Percentiles rank a stretch among this genome's conserved stretches.
phyloP scores from a whole-genome alignment of 2,113 vertebrate genomes.

The Rhombomys opimus region DNA sequence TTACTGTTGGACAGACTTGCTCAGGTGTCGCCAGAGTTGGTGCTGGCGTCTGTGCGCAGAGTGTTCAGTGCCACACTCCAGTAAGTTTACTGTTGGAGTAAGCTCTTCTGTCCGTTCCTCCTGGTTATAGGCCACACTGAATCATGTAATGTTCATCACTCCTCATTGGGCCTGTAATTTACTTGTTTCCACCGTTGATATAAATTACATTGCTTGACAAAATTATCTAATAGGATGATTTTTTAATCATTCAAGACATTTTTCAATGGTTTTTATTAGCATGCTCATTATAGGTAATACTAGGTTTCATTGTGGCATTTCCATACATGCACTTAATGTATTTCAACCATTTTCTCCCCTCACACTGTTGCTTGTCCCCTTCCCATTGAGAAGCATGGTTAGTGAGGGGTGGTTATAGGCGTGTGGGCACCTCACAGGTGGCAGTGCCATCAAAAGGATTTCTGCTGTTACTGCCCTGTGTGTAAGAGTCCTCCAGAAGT shows the following conservation, averaged over 20 bases:
- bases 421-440: background rate
- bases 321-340: too few relatives aligned
- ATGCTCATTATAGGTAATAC: background rate
- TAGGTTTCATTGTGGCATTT: background rate
- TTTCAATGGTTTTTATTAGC: background rate
- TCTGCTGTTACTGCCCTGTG: background rate
- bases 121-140: background rate
- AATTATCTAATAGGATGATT: background rate
- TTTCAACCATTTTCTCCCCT: too few relatives aligned
- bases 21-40: constrained; percentile 96
- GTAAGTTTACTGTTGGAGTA: constrained; percentile 86
- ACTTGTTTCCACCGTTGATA: background rate
- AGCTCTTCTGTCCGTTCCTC: background rate
- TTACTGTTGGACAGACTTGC: constrained; percentile 96
- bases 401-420: background rate
- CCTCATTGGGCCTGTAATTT: background rate
- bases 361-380: background rate
- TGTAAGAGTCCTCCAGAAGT: background rate
- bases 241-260: background rate
- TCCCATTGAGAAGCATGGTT: background rate
- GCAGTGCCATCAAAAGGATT: background rate
- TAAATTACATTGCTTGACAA: background rate
- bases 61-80: constrained; percentile 95
- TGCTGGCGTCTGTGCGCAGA: constrained; percentile 94
- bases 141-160: background rate